Conservation (phyloP, 2,797 vertebrate species). For the Lepilemur septentrionalis region DNA sequence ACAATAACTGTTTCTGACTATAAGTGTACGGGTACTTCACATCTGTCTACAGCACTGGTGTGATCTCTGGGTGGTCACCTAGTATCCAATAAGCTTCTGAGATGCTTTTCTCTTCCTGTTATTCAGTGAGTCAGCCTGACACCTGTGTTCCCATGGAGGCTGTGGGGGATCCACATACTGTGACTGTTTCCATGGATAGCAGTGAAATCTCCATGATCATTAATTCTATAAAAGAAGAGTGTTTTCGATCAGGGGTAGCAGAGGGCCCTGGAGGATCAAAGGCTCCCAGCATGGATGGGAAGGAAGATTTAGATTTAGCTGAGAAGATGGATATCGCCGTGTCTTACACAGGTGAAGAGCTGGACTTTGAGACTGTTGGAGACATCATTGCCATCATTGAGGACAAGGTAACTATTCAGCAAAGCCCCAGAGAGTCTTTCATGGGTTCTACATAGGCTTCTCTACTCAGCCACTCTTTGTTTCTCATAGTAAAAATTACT, state of each 20-base stretch:
- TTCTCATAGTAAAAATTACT: slow-evolving; percentile 34
- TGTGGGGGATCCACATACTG: slow-evolving; percentile 86
- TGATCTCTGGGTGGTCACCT: slow-evolving; percentile 57
- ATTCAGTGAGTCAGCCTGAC: slow-evolving; percentile 86
- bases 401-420: slow-evolving; percentile 90
- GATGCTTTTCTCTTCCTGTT: slow-evolving; percentile 73
- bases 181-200: slow-evolving; percentile 90
- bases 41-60: slow-evolving; percentile 27
- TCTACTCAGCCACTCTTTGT: slow-evolving; percentile 27
- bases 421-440: slow-evolving; percentile 36
- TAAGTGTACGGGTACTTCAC: slow-evolving; percentile 54
- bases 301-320: slow-evolving; percentile 91
- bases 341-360: slow-evolving; percentile 95
- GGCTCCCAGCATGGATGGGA: slow-evolving; percentile 87
- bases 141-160: slow-evolving; percentile 86
- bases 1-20: slow-evolving; percentile 47
- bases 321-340: slow-evolving; percentile 92
- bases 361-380: slow-evolving; percentile 96
- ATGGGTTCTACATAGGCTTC: slow-evolving; percentile 11
- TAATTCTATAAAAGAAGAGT: slow-evolving; percentile 89
- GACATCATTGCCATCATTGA: slow-evolving; percentile 99
- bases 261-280: slow-evolving; percentile 84
- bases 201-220: slow-evolving; percentile 90
- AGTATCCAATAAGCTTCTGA: slow-evolving; percentile 70
- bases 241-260: slow-evolving; percentile 86